Base-by-base conservation (phyloP, 2,113 vertebrate genomes). In the Leucosticte australis region DNA sequence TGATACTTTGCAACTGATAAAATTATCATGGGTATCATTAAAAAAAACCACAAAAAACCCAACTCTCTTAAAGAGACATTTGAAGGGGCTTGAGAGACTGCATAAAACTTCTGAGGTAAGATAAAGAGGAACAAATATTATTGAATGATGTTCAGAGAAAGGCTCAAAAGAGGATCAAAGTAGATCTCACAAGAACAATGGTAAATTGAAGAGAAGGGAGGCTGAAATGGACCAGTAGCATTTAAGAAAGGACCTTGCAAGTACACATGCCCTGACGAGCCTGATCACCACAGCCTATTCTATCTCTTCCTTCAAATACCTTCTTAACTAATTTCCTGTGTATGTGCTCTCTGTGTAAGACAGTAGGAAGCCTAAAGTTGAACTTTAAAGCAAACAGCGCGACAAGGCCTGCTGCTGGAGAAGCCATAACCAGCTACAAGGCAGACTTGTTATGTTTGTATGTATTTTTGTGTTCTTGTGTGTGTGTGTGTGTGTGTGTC, bases 391-490 rank as follows among this genome's bases (percentile, higher is more conserved):
- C 21, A 68, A 68, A 27, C 14, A 50, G 10, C 24, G 31, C 31
- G 31, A n/a, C 13, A 49, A 28, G 4, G 4, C 39, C 22, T 65
- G 30, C n/a, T 70, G 24, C 12, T 41, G 33, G 17, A 23, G 21
- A 64, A 31, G 10, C 9, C 14, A 0, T 19, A 44, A 44, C 15
- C 14, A 74, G 13, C 14, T 30, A 13, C 3, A 8, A 37, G 52
- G 49, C 11, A 78, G 57, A 33, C 5, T 47, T 55, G 7, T 10
- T 80, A 15, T 16, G 7, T 37, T 41, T 44, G 18, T 35, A 21
- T 0, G 0, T 55, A 22, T 28, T 19, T 68, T 0, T 56, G 27
- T 5, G 39, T 31, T 19, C 15, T 9, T 22, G 46, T 22, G 21
- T 33, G 35, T 37, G 10, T 11, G 10, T 39, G 39, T 39, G 11